Conservation (phyloP, 2,113 vertebrate species). For the Caretta caretta region DNA sequence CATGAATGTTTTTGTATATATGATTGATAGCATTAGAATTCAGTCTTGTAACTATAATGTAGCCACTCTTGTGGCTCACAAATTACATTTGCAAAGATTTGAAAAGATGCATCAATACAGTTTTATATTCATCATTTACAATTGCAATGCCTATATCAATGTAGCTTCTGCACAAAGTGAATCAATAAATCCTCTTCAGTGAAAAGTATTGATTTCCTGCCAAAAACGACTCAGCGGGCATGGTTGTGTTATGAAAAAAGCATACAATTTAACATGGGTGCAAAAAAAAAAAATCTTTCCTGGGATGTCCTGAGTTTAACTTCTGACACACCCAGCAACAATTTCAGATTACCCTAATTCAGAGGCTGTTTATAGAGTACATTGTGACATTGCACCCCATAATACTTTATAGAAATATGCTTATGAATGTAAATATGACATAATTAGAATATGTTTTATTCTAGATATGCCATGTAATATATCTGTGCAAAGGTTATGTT, state of each 20-base stretch:
- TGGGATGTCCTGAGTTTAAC: background rate
- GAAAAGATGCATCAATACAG: background rate
- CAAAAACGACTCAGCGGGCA: background rate
- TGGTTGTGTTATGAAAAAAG: background rate
- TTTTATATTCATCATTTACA: slow-evolving; percentile 10
- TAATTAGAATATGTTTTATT: too few species aligned
- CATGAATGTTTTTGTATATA: background rate
- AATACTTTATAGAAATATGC: too few species aligned
- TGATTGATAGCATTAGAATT: background rate
- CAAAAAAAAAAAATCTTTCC: background rate
- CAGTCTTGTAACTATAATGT: background rate
- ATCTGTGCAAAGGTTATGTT: too few species aligned
- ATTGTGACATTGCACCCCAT: background rate
- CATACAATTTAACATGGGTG: background rate
- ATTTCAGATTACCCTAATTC: background rate
- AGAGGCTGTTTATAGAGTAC: background rate
- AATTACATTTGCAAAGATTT: background rate
- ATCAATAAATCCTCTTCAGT: background rate
- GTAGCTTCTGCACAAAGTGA: background rate
- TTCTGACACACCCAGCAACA: background rate
- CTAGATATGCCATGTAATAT: too few species aligned
- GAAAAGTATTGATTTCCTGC: slow-evolving; percentile 25
- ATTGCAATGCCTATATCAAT: background rate
- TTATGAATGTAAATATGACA: too few species aligned
- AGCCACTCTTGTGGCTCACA: background rate